Base-by-base conservation (phyloP, 1,140 invertebrate genomes). In the Aradophagus sp. region DNA sequence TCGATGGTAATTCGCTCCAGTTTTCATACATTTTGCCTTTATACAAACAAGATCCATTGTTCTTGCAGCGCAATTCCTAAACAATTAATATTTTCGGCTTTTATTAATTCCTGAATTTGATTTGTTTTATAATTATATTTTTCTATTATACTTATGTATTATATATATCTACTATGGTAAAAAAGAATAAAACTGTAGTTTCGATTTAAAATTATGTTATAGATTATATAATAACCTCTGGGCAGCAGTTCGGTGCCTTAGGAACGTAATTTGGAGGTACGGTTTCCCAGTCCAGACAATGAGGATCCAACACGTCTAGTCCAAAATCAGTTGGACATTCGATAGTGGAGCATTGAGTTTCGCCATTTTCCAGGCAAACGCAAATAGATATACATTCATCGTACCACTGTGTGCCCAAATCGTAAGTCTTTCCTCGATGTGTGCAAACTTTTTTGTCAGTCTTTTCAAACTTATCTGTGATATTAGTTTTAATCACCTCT, bases 281-380 rank as follows among this genome's bases (percentile, higher is more conserved):
- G 0, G 91, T 90, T 69, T 94, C 93, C 95, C 95, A 97, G 61
- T 92, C 89, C 0, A 96, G 79, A 79, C 95, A 97, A 34, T 91
- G 88, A 0, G 93, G 90, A 76, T 95, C 91, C n/a, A 95, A 77
- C 1, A 95, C 87, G 73, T 95, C 93, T 8, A 95, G 82, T 0
- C 92, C 94, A 63, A 93, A 94, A 63, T 92, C 91, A 0, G 90
- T 91, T 0, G 94, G 94, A 77, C 94, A 96, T 52, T 93, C 89
- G 7, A 96, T 88, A 17, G 91, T 91, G 2, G 90, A 88, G 77
- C 95, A 97, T 47, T 92, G 90, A 0, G 47, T 41, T 20, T 82
- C 75, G 0, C 76, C 79, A 10, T 55, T 61, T 4, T 87, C 82
- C n/a, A 81, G 84, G 69, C 94, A 95, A 14, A 88, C 84, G 75